phyloP scores from a whole-genome alignment of 2,888 invertebrate species.

The Petrolisthes manimaculis region DNA sequence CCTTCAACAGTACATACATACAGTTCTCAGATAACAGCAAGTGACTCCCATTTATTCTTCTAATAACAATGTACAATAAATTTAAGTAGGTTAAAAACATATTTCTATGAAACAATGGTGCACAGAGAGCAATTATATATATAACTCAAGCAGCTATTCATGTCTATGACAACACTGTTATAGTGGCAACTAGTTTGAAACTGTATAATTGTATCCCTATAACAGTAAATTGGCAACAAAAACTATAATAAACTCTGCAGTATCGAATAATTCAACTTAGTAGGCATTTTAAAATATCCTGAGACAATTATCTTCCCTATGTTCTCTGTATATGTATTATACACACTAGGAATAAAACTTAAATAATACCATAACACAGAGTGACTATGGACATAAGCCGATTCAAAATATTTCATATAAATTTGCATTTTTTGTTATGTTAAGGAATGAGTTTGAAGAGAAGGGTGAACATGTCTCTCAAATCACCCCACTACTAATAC shows the following conservation, averaged over 20 bases:
- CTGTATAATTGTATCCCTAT: neutral
- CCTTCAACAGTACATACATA: slow-evolving; percentile 18
- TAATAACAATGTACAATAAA: slow-evolving; percentile 13
- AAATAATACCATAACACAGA: neutral
- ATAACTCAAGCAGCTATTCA: no score
- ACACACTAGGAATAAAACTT: neutral
- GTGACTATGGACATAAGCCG: no score
- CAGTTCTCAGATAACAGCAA: slow-evolving; percentile 7
- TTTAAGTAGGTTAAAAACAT: neutral
- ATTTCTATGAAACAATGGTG: neutral
- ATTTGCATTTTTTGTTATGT: no score
- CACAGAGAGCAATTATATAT: neutral
- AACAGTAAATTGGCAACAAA: neutral
- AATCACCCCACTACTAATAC: no score
- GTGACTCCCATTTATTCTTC: neutral
- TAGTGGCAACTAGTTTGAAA: neutral
- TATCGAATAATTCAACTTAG: neutral
- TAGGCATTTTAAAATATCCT: neutral
- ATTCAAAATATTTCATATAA: no score
- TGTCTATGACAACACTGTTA: neutral
- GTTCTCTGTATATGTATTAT: neutral
- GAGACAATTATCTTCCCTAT: neutral
- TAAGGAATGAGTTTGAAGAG: no score
- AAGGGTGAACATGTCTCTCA: no score
- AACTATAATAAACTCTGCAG: slow-evolving; percentile 4